phyloP scores from a whole-genome alignment of 1,140 invertebrate genomes.

The Bombus ignitus region DNA sequence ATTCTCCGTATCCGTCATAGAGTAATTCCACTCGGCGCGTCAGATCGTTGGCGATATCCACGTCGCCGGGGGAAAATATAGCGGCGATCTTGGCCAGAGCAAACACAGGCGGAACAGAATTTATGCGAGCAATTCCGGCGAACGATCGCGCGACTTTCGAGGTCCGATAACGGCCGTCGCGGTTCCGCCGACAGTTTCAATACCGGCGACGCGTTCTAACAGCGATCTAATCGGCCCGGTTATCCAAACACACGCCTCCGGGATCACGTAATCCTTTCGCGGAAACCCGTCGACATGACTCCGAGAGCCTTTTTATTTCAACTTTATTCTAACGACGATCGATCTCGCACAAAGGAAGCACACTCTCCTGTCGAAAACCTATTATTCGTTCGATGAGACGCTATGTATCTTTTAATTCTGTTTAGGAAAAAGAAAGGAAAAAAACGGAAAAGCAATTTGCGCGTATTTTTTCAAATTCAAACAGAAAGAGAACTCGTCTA shows the following conservation, averaged over 20 bases:
- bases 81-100: constrained; percentile 10
- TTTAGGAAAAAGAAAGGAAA: too few species aligned
- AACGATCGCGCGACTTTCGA: constrained; percentile 21
- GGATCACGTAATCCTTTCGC: constrained; percentile 46
- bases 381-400: constrained; percentile 21
- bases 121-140: constrained; percentile 18
- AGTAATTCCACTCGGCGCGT: constrained; percentile 2
- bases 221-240: constrained; percentile 51
- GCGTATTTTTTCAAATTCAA: too few species aligned
- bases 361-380: not conserved
- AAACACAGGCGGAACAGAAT: constrained; percentile 30
- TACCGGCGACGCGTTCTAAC: constrained; percentile 63
- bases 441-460: too few species aligned
- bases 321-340: not conserved
- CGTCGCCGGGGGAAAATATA: constrained; percentile 7
- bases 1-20: not conserved
- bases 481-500: too few species aligned
- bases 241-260: constrained; percentile 28
- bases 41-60: not conserved
- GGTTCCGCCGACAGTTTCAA: constrained; percentile 34
- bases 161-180: constrained; percentile 30
- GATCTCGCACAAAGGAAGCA: not conserved
- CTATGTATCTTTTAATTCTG: not conserved
- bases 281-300: constrained; percentile 30
- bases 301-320: not conserved